These are phyloP conservation scores for Nerophis lumbriciformis DNA, from an alignment of 2,113 vertebrate species.

Conservation along the genomic window DNA sequence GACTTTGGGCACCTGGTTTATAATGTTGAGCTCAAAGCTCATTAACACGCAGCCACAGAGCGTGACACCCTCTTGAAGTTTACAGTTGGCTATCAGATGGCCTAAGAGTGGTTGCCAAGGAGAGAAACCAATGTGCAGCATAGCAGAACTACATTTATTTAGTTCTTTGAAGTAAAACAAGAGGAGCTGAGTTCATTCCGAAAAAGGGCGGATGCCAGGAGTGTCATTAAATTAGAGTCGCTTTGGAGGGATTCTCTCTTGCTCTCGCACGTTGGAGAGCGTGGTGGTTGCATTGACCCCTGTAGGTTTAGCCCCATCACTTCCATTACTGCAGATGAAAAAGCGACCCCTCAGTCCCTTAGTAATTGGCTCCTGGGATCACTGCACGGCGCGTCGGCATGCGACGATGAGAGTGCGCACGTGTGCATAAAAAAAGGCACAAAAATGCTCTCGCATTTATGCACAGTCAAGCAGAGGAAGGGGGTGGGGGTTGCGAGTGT, in stretches of 20 bases:
- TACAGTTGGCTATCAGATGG: slow-evolving; percentile 4
- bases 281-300: slow-evolving; percentile 50
- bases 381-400: slow-evolving; percentile 27
- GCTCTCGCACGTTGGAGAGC: slow-evolving; percentile 43
- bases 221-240: slow-evolving; percentile 54
- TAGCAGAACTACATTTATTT: slow-evolving; percentile 13
- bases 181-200: too few relatives aligned
- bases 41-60: neutral
- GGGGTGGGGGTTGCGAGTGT: slow-evolving; percentile 27
- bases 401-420: slow-evolving; percentile 12
- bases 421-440: slow-evolving; percentile 20
- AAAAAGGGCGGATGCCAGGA: slow-evolving; percentile 40
- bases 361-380: slow-evolving; percentile 58
- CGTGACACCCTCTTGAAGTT: neutral
- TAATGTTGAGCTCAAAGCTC: neutral
- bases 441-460: slow-evolving; percentile 2
- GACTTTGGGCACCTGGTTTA: too few relatives aligned
- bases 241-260: slow-evolving; percentile 35
- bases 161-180: too few relatives aligned
- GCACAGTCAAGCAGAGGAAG: neutral
- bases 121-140: slow-evolving; percentile 10
- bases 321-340: slow-evolving; percentile 36
- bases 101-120: neutral
- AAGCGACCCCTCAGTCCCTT: slow-evolving; percentile 38
- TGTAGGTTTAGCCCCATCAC: slow-evolving; percentile 53